Evolutionary conservation across 2,113 vertebrate genomes (phyloP).

Genomic region (Perca schrenkii): DNA sequence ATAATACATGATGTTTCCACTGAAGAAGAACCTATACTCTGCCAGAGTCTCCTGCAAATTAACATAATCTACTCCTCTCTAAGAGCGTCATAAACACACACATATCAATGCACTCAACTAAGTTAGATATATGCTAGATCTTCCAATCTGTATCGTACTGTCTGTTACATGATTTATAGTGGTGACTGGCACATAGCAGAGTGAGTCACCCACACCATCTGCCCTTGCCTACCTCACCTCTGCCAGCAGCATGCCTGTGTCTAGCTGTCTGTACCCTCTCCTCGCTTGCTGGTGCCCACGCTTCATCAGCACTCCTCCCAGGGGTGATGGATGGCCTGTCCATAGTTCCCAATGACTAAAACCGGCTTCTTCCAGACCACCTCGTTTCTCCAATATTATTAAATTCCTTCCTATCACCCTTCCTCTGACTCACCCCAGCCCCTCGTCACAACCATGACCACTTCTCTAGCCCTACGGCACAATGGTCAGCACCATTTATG

Average conservation of each 20-base stretch:
- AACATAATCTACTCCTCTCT: not conserved
- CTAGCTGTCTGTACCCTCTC: constrained; percentile 67
- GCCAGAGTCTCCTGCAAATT: constrained; percentile 23
- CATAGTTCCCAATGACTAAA: constrained; percentile 69
- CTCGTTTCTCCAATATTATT: constrained; percentile 78
- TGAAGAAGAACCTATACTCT: not conserved
- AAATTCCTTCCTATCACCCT: constrained; percentile 74
- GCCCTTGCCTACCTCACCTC: constrained; percentile 79
- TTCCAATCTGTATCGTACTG: constrained; percentile 55
- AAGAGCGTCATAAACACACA: not conserved
- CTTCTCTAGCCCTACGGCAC: constrained; percentile 42
- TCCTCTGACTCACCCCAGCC: constrained; percentile 75
- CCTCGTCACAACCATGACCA: constrained; percentile 54
- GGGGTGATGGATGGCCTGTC: constrained; percentile 77
- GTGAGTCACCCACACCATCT: constrained; percentile 84
- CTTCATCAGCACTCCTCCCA: constrained; percentile 76
- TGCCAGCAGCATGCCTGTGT: constrained; percentile 78
- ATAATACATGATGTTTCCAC: constrained; percentile 33
- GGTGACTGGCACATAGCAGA: constrained; percentile 74
- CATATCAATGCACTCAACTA: not conserved
- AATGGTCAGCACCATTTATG: constrained; percentile 66
- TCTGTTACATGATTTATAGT: constrained; percentile 69
- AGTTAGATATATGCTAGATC: not conserved
- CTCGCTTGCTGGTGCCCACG: constrained; percentile 69
- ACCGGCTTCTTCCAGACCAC: constrained; percentile 69